These are phyloP conservation scores for Oreochromis niloticus DNA, from an alignment of 2,113 vertebrate species.

Conservation along the genomic window DNA sequence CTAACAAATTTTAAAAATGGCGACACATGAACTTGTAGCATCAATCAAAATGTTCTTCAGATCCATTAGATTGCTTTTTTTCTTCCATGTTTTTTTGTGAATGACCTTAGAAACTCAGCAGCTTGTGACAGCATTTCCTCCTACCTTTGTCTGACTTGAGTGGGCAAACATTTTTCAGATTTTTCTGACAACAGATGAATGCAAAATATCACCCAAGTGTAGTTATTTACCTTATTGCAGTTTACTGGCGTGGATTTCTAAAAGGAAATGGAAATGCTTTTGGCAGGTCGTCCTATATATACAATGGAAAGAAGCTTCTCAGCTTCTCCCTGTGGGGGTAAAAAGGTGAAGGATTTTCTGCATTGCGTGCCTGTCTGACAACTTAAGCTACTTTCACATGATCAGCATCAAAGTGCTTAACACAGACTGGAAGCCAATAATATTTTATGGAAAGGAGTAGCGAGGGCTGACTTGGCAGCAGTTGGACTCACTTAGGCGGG, in stretches of 20 bases:
- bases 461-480: not conserved
- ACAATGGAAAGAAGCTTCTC: not conserved
- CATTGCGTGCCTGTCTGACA: not conserved
- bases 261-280: not conserved
- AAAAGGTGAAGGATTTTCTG: not conserved
- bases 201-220: not conserved
- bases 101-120: not conserved
- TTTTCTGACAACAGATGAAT: not conserved
- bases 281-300: not conserved
- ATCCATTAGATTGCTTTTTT: not conserved
- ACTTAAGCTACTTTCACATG: conserved; percentile 6
- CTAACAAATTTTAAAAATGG: not conserved
- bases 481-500: not conserved
- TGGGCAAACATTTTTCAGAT: not conserved
- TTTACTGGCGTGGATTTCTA: not conserved
- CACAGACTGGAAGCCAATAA: not conserved
- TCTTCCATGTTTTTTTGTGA: not conserved
- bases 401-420: conserved; percentile 1
- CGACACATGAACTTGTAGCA: not conserved
- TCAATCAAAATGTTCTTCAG: not conserved
- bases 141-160: not conserved
- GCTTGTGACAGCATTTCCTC: not conserved
- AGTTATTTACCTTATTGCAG: not conserved
- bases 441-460: not conserved
- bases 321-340: not conserved